Evolutionary conservation across 2,113 vertebrate species (phyloP), one percentile per base, ranked within the genome.

Genomic region (Pterocles gutturalis): DNA sequence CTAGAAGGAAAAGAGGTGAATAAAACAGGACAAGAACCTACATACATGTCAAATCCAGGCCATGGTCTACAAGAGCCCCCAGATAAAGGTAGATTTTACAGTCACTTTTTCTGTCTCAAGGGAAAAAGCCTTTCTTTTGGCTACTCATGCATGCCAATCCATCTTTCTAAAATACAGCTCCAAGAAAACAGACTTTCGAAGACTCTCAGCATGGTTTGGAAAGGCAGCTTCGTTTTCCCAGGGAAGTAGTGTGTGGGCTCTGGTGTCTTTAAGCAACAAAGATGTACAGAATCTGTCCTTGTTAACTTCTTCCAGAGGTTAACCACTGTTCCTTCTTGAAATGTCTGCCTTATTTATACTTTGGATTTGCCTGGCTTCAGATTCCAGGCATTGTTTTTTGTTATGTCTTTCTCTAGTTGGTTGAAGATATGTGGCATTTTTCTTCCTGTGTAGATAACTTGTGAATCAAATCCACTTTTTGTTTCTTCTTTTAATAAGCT

Each of bases 161-260:
- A 31, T 77, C 25, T 82, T 90, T 83, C 79, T 83, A 83, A 78
- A 92, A 69, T 69, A 87, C 29, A 71, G 17, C 66, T 93, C 92
- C 93, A 84, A 90, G 36, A 92, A 84, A 86, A 96, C 83, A 91
- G 46, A 24, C 72, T 93, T 83, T 70, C 95, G 64, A 95, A 87
- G 84, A 86, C 67, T 78, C 58, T 64, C 54, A 38, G 34, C 92
- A 79, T 87, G 65, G 87, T 89, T 95, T 94, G 83, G 79, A 80
- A 95, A 77, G 54, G 46, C 1, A 10, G 13, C 73, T 89, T 91
- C 89, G 58, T 94, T 90, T 96, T 89, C 70, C 5, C 28, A 64
- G 29, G 71, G 87, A 76, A 82, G 34, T 45, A 41, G 61, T 66
- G 71, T 87, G 86, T 43, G n/a, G 82, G 45, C 61, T n/a, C 34